phyloP scores from a whole-genome alignment of 2,888 invertebrate genomes.

The Tetragonisca angustula region DNA sequence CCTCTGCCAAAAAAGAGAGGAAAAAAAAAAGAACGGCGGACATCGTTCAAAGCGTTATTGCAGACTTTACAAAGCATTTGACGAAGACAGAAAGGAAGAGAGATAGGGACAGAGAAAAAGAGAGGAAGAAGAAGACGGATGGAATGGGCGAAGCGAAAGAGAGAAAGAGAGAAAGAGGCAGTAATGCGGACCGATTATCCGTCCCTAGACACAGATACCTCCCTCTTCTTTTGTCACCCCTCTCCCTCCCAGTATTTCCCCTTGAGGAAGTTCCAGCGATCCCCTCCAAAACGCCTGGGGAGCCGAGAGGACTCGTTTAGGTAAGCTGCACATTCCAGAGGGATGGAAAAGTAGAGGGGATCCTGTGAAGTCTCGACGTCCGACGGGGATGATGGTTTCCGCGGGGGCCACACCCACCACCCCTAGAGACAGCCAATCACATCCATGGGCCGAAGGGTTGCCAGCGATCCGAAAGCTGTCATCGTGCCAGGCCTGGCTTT shows the following conservation, averaged over 20 bases:
- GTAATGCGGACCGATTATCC: constrained; percentile 80
- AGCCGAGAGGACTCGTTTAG: constrained; percentile 68
- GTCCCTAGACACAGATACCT: constrained; percentile 74
- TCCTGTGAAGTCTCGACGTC: constrained; percentile 65
- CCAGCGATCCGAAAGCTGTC: constrained; percentile 72
- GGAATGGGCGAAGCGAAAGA: background rate
- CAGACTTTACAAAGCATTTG: constrained; percentile 42
- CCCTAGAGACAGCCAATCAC: constrained; percentile 73
- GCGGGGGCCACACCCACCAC: constrained; percentile 73
- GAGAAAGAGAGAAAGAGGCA: constrained; percentile 49
- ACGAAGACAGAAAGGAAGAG: constrained; percentile 2
- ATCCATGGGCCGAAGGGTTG: constrained; percentile 66
- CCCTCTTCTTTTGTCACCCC: constrained; percentile 57
- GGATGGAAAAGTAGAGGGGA: constrained; percentile 74
- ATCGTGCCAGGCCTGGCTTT: constrained; percentile 63
- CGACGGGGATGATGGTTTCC: constrained; percentile 72
- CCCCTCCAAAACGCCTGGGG: constrained; percentile 55
- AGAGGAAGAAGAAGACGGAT: constrained; percentile 8
- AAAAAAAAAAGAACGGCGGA: background rate
- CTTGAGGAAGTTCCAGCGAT: constrained; percentile 42
- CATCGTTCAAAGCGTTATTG: constrained; percentile 49
- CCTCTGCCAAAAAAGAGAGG: background rate
- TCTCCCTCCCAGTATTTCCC: constrained; percentile 46
- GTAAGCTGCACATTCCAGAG: constrained; percentile 74
- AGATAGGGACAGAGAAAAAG: background rate